Evolutionary conservation across 2,888 invertebrate species (phyloP), one percentile per base, ranked within the genome.

Genomic region (Gasteruption jaculator): DNA sequence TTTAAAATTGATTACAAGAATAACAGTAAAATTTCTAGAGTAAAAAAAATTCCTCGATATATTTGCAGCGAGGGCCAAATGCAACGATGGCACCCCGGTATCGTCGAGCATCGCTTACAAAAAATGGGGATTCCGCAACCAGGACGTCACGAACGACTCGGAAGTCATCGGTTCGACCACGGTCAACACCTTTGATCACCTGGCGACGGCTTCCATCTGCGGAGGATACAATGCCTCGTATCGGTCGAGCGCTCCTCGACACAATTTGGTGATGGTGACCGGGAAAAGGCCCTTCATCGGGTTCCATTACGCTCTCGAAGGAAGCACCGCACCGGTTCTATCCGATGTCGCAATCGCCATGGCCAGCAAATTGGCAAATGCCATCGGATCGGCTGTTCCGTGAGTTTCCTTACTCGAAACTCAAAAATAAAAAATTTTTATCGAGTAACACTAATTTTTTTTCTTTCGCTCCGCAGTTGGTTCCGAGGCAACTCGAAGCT

Each of bases 301-400:
- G 2, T 92, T 91, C 71, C 92, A 91, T 71, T 88, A 86, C 71
- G 91, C 91, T 5, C 75, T 91, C 38, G 94, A 95, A 77, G 93
- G 92, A 15, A 85, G 84, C 38, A 76, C 85, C 12, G 86, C 86
- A 20, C 88, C 89, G 0, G 79, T 86, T 10, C 74, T 95, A 10
- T 84, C 89, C 36, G 93, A 94, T 66, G 91, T 95, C n/a, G 93
- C 93, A 0, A 84, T 88, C 65, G 92, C 90, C 38, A 88, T 94
- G 35, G 92, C 92, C 2, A 86, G 82, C 62, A 92, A 90, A 75
- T 76, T 93, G 18, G 86, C 90, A 65, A 84, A 82, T 32, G 83
- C 83, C 30, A 72, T 73, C 49, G 66, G 66, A 40, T 62, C 63
- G 10, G 72, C 73, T 29, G 69, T 86, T 53, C 85, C 86, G 86